A percentile compares a stretch with the other conserved stretches of the same genome.
Evolutionary conservation across 2,113 vertebrate genomes (phyloP).

Genomic region (Petromus typicus): DNA sequence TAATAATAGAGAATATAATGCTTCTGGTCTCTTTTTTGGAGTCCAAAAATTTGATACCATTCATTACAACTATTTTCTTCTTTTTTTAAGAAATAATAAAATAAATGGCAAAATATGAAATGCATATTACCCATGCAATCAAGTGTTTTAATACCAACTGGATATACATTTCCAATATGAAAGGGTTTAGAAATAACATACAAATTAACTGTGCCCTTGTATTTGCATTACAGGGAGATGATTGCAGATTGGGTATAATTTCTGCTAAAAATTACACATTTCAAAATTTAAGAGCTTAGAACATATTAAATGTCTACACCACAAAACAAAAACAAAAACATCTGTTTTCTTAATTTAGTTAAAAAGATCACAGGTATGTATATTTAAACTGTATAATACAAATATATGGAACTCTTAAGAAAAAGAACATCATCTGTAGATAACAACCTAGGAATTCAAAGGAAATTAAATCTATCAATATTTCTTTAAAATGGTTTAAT

Average conservation of each 20-base stretch:
- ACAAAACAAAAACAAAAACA: neutral
- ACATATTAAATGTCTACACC: neutral
- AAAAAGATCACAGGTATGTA: neutral
- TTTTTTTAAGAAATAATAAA: slow-evolving; percentile 7
- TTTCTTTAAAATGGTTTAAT: neutral
- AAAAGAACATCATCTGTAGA: neutral
- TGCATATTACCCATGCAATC: neutral
- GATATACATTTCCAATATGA: neutral
- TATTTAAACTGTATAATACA: neutral
- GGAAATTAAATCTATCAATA: neutral
- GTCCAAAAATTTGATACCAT: neutral
- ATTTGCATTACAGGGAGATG: neutral
- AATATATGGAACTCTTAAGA: neutral
- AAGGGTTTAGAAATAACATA: neutral
- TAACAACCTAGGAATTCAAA: neutral
- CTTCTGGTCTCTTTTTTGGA: no score
- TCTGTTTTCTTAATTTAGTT: neutral
- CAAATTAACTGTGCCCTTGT: neutral
- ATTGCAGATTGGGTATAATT: neutral
- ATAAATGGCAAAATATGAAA: slow-evolving; percentile 2
- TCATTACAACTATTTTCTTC: neutral
- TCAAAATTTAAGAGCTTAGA: neutral
- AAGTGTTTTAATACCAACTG: neutral
- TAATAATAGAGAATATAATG: no score
- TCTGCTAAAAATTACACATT: neutral